Evolutionary conservation across 2,888 invertebrate species (phyloP).

Genomic region (Mystacides longicornis): DNA sequence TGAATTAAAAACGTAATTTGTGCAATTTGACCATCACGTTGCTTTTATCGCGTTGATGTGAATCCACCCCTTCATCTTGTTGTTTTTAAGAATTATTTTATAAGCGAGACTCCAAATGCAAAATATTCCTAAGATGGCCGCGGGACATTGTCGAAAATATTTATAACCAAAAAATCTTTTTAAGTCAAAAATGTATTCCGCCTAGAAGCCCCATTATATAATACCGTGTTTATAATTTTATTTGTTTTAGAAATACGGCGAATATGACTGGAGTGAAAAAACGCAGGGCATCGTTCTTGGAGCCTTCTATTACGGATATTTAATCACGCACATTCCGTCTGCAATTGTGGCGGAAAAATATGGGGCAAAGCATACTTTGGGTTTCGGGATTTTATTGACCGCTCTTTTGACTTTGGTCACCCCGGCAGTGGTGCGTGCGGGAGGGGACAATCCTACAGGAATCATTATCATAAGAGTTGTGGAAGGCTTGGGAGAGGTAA

Average conservation of each 20-base stretch:
- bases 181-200: no score
- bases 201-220: no score
- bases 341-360: slow-evolving; percentile 72
- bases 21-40: no score
- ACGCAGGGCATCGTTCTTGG: slow-evolving; percentile 69
- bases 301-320: slow-evolving; percentile 79
- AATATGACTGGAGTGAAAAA: slow-evolving; percentile 60
- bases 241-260: slow-evolving; percentile 15
- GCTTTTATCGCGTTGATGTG: no score
- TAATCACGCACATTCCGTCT: slow-evolving; percentile 75
- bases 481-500: slow-evolving; percentile 69
- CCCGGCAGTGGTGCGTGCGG: slow-evolving; percentile 55
- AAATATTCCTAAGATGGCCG: no score
- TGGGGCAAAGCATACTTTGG: slow-evolving; percentile 78
- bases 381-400: slow-evolving; percentile 68
- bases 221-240: no score
- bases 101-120: no score
- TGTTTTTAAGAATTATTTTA: no score
- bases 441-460: slow-evolving; percentile 45
- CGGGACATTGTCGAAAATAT: no score
- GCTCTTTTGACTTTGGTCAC: slow-evolving; percentile 72
- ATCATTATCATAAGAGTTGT: slow-evolving; percentile 56
- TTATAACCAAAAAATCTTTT: no score
- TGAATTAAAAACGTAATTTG: no score
- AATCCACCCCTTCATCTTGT: no score